These are phyloP conservation scores for Andricus grossulariae DNA, from an alignment of 1,140 invertebrate genomes.

Conservation along the genomic window DNA sequence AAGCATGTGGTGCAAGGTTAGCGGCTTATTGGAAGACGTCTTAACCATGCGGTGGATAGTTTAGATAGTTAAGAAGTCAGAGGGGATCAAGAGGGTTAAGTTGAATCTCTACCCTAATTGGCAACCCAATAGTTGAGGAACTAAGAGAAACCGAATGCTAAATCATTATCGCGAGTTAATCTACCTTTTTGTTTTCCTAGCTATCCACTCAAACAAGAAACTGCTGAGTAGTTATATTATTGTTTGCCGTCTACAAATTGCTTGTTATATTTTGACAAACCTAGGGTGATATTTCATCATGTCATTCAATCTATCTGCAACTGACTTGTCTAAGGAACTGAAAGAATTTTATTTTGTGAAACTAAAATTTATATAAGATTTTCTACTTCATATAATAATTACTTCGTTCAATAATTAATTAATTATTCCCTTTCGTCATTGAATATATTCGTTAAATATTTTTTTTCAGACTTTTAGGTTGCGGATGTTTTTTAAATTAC, in stretches of 20 bases:
- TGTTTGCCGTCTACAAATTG: not conserved
- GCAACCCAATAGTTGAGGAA: slow-evolving; percentile 5
- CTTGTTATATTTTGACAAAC: not conserved
- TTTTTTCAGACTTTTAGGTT: too few relatives aligned
- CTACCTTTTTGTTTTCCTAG: not conserved
- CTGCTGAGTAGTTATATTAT: not conserved
- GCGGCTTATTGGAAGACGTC: slow-evolving; percentile 39
- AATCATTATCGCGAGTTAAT: slow-evolving; percentile 10
- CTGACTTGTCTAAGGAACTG: too few relatives aligned
- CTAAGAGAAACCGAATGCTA: slow-evolving; percentile 8
- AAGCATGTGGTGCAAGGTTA: not conserved
- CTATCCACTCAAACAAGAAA: not conserved
- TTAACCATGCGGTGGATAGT: slow-evolving; percentile 60
- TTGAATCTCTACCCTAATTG: slow-evolving; percentile 33
- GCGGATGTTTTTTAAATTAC: too few relatives aligned
- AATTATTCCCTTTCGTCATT: too few relatives aligned
- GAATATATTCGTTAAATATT: too few relatives aligned
- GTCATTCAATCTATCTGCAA: not conserved
- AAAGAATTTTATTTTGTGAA: too few relatives aligned
- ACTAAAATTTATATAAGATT: too few relatives aligned
- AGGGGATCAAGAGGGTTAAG: slow-evolving; percentile 30
- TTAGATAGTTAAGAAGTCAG: slow-evolving; percentile 60
- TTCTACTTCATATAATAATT: too few relatives aligned
- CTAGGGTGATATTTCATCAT: not conserved
- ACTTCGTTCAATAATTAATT: too few relatives aligned